A percentile compares a stretch with the other conserved stretches of the same genome.
phyloP scores from a whole-genome alignment of 2,888 invertebrate species.

The Chaetogeoica ovagalla region DNA sequence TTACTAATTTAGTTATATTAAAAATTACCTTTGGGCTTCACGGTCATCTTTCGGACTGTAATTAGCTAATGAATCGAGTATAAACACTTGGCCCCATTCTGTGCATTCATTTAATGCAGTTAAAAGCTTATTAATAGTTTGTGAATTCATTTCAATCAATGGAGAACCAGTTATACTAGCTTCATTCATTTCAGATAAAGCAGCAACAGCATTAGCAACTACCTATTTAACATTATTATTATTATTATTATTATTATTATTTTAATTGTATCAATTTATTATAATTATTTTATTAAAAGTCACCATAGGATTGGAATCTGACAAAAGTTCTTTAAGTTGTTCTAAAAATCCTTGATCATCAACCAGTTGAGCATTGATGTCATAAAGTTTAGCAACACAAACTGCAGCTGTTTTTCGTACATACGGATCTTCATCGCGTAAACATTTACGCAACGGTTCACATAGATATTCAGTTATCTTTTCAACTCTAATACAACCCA shows the following conservation, averaged over 20 bases:
- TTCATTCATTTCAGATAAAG: slow-evolving; percentile 97
- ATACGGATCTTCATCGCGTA: slow-evolving; percentile 95
- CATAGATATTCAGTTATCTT: slow-evolving; percentile 99
- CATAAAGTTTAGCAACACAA: slow-evolving; percentile 98
- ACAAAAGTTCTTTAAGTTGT: slow-evolving; percentile 92
- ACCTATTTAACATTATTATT: slow-evolving; percentile 62
- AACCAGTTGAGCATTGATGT: slow-evolving; percentile 78
- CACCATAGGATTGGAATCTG: slow-evolving; percentile 99
- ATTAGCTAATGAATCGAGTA: slow-evolving; percentile 94
- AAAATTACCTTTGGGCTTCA: slow-evolving; percentile 81
- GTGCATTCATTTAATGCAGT: slow-evolving; percentile 99
- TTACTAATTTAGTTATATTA: background rate
- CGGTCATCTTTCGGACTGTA: slow-evolving; percentile 95
- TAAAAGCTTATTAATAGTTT: slow-evolving; percentile 95
- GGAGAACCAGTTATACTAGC: slow-evolving; percentile 93
- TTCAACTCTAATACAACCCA: slow-evolving; percentile 99
- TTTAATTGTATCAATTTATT: background rate
- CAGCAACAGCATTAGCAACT: slow-evolving; percentile 98
- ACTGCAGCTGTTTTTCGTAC: slow-evolving; percentile 99
- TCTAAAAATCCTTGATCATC: slow-evolving; percentile 95
- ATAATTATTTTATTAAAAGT: slow-evolving; percentile 29
- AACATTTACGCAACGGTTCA: slow-evolving; percentile 92
- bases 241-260: slow-evolving; percentile 6
- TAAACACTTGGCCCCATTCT: slow-evolving; percentile 99
- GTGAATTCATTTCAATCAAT: slow-evolving; percentile 93